Percentiles rank a stretch among this genome's conserved stretches.
phyloP scores from a whole-genome alignment of 2,888 invertebrate genomes.

The Smittia aterrima region DNA sequence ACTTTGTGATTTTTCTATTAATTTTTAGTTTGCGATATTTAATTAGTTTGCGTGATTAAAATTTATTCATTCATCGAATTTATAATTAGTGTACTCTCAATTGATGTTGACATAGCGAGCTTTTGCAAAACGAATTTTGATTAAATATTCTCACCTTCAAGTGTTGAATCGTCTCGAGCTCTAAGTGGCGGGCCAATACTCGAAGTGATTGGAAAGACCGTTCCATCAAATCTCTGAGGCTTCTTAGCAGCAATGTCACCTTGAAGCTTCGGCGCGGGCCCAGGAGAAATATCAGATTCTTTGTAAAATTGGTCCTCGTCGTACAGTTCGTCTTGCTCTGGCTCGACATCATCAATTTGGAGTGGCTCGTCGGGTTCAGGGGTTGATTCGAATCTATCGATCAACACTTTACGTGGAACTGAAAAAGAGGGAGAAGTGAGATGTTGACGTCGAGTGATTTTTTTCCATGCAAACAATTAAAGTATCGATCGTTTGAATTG shows the following conservation, averaged over 20 bases:
- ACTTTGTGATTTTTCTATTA: not conserved
- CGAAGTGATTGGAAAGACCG: conserved; percentile 47
- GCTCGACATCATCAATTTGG: conserved; percentile 54
- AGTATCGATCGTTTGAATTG: not conserved
- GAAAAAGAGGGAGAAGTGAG: conserved; percentile 43
- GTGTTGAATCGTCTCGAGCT: conserved; percentile 49
- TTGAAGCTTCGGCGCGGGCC: conserved; percentile 56
- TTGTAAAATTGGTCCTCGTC: conserved; percentile 59
- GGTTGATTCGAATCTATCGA: conserved; percentile 76
- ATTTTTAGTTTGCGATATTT: not conserved
- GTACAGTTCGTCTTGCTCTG: conserved; percentile 57
- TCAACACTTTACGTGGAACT: conserved; percentile 82
- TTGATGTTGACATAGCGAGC: not conserved
- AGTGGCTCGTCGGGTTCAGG: conserved; percentile 74
- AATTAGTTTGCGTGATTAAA: not conserved
- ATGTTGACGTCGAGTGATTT: not conserved
- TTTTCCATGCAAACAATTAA: not conserved
- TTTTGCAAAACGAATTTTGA: conserved; percentile 1
- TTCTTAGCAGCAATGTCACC: conserved; percentile 47
- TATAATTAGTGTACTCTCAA: conserved; percentile 28
- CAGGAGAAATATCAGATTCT: conserved; percentile 59
- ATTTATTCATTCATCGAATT: conserved; percentile 13
- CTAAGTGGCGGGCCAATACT: conserved; percentile 50
- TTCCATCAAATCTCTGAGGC: conserved; percentile 29
- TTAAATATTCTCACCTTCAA: conserved; percentile 48